These are phyloP conservation scores for Drosophila greeni DNA, from an alignment of 2,888 invertebrate species.

Conservation along the genomic window DNA sequence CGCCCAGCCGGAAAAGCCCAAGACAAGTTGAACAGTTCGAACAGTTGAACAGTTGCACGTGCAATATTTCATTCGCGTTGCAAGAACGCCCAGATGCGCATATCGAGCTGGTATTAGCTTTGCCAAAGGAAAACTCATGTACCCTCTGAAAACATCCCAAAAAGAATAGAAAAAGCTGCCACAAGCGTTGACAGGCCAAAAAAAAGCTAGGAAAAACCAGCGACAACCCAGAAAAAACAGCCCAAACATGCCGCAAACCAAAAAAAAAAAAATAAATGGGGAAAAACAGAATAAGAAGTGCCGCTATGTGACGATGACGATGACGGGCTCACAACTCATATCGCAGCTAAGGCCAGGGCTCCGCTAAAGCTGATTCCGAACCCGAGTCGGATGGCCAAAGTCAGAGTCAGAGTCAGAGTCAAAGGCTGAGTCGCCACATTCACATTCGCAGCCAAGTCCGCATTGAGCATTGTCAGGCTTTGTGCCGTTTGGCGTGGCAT, in stretches of 20 bases:
- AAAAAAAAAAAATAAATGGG: background rate
- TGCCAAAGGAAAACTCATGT: conserved; percentile 17
- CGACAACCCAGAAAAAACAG: conserved; percentile 22
- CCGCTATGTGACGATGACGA: conserved; percentile 61
- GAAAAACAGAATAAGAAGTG: conserved; percentile 49
- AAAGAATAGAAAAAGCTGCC: conserved; percentile 48
- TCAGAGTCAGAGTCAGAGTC: conserved; percentile 30
- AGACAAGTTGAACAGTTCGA: conserved; percentile 60
- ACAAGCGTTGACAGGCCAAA: conserved; percentile 64
- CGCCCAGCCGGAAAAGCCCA: conserved; percentile 57
- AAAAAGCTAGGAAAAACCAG: conserved; percentile 19
- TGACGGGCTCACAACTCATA: conserved; percentile 55
- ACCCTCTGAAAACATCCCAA: conserved; percentile 19
- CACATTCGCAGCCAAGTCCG: conserved; percentile 31
- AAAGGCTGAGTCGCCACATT: conserved; percentile 42
- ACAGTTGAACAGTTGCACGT: conserved; percentile 54
- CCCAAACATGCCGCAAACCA: conserved; percentile 30
- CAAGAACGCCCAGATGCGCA: conserved; percentile 34
- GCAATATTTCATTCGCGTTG: conserved; percentile 51
- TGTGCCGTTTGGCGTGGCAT: conserved; percentile 64
- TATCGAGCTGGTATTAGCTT: conserved; percentile 51
- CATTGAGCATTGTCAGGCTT: conserved; percentile 64
- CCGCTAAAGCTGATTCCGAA: conserved; percentile 24
- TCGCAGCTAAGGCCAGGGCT: conserved; percentile 31
- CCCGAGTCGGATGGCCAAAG: conserved; percentile 43